A percentile compares a stretch with the other conserved stretches of the same genome.
Conservation (phyloP, 1,140 invertebrate genomes). For the Frieseomelitta varia region DNA sequence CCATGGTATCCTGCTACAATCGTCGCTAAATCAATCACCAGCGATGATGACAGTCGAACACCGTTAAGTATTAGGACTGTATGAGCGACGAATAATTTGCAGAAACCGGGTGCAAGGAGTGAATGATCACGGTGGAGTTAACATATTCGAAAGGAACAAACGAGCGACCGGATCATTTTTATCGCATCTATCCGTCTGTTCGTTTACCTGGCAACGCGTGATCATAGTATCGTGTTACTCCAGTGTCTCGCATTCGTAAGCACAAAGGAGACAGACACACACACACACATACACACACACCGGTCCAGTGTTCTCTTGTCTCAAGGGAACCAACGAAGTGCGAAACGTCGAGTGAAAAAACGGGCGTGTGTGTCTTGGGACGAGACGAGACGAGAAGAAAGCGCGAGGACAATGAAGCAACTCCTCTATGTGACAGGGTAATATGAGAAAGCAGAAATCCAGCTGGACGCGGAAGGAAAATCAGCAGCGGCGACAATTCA, state of each 20-base stretch:
- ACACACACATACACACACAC: no score
- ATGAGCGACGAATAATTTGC: slow-evolving; percentile 77
- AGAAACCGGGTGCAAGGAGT: slow-evolving; percentile 80
- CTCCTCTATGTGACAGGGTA: slow-evolving; percentile 81
- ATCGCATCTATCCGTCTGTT: no score
- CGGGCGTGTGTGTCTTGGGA: slow-evolving; percentile 72
- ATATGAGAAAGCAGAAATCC: slow-evolving; percentile 78
- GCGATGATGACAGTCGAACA: slow-evolving; percentile 55
- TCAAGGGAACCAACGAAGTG: background rate
- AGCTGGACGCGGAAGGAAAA: slow-evolving; percentile 51
- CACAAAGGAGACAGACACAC: background rate
- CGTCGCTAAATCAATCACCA: slow-evolving; percentile 36
- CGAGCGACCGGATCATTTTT: slow-evolving; percentile 15
- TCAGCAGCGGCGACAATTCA: slow-evolving; percentile 62
- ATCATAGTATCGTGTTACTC: background rate
- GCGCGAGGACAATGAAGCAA: slow-evolving; percentile 80
- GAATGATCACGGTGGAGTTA: slow-evolving; percentile 79
- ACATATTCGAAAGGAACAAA: slow-evolving; percentile 65
- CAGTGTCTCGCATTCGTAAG: background rate
- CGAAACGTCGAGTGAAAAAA: background rate
- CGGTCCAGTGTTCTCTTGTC: background rate
- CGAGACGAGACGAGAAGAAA: slow-evolving; percentile 78
- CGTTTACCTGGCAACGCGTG: no score
- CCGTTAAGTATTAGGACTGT: slow-evolving; percentile 75
- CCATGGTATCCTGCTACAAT: background rate